phyloP scores from a whole-genome alignment of 23 tunicate genomes.

The Diplosoma virens region DNA sequence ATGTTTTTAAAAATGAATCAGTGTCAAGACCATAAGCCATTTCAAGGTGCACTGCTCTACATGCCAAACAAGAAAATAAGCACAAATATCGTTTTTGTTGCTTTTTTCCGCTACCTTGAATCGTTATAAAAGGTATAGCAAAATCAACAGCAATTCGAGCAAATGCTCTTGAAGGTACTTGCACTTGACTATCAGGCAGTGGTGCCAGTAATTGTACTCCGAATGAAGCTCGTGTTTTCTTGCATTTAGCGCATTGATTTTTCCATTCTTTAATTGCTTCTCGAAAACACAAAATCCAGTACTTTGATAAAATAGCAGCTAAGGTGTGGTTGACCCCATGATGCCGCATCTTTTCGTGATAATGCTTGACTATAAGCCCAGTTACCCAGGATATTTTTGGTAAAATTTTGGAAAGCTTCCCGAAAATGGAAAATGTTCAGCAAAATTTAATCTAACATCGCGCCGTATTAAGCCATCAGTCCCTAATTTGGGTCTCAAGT shows the following conservation, averaged over 20 bases:
- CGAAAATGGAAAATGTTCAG: neutral
- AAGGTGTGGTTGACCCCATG: conserved; percentile 4
- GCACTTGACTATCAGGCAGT: neutral
- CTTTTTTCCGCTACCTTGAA: no score
- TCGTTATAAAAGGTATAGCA: no score
- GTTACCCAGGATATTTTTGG: neutral
- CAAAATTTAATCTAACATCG: neutral
- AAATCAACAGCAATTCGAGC: no score
- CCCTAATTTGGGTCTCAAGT: neutral
- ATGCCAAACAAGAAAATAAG: no score
- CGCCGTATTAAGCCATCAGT: neutral
- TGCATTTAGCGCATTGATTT: neutral
- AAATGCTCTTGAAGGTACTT: no score
- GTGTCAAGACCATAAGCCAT: no score
- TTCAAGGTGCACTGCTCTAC: no score
- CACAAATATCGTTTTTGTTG: no score
- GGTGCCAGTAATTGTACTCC: neutral
- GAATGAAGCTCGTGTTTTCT: neutral
- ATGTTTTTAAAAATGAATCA: no score
- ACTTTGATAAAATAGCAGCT: neutral
- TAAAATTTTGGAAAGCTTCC: neutral
- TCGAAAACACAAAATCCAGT: neutral
- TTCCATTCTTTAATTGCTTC: conserved; percentile 12
- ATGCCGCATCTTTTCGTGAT: conserved; percentile 6
- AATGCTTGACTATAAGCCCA: neutral